Base-by-base conservation (phyloP, 2,797 vertebrate species). In the Heteromormyrus szaboi region DNA sequence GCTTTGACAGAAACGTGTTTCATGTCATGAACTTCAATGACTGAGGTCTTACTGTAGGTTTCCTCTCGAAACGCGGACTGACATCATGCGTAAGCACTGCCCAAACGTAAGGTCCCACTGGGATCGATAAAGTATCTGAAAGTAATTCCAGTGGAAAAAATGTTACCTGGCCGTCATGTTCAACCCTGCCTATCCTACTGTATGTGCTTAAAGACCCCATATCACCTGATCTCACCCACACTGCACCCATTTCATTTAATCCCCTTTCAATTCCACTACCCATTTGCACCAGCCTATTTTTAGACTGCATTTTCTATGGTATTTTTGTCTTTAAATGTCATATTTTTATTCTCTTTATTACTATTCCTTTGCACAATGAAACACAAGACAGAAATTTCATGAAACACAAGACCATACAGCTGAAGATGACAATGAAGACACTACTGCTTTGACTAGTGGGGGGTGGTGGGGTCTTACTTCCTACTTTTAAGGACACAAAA, bases 1-100 rank as follows among this genome's bases (percentile, higher is more conserved):
- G 22, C 53, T 88, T 85, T 87, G 59, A 89, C 89, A 89, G 85
- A 44, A 68, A 41, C 25, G 33, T n/a, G 37, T 51, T 88, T 79
- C 22, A 79, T 88, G 68, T 37, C 44, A 56, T n/a, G 65, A 33
- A 54, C 29, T 59, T 56, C 25, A 56, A 85, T 54, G 72, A 50
- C 76, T 81, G 25, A 86, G 54, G 29, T 50, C 41, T 84, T 9
- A 46, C 79, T 51, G 29, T 33, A 83, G 87, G 17, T n/a, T 84
- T 54, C 22, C 41, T 41, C 85, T 22, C 41, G 50, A 76, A 19
- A 87, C 33, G 22, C 14, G 87, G 48, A 90, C 85, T 68, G 46
- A 86, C 84, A 85, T 83, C 48, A 85, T 56, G 87, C 65, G 29
- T 62, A 86, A 86, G 76, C 50, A 22, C 51, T 86, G 88, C 87